phyloP scores from a whole-genome alignment of 2,797 vertebrate species.

The Antrozous pallidus region DNA sequence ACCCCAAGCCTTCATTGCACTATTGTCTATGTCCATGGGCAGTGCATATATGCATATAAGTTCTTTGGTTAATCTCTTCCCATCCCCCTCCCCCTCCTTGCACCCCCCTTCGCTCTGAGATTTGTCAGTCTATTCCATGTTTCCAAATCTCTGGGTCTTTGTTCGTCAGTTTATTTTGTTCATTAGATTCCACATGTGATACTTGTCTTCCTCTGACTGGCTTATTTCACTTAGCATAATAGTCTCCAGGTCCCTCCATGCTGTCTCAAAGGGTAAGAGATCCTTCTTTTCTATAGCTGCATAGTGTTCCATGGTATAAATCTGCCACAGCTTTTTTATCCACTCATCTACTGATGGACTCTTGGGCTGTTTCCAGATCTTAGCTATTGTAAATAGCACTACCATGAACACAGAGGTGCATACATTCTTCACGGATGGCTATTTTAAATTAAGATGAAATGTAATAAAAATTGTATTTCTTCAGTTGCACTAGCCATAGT shows the following conservation, averaged over 20 bases:
- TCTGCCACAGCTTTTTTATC: not conserved
- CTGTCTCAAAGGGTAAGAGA: not conserved
- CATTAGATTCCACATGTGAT: not conserved
- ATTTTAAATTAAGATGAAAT: not conserved
- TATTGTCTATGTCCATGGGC: not conserved
- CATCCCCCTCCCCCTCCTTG: not conserved
- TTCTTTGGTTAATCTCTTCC: not conserved
- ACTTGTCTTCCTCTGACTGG: not conserved
- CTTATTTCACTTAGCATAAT: not conserved
- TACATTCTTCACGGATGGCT: not conserved
- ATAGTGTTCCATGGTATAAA: not conserved
- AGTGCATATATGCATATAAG: not conserved
- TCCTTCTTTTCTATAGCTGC: not conserved
- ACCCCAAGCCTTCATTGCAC: not conserved
- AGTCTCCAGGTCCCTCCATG: not conserved
- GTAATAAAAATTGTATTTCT: not conserved
- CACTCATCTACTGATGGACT: not conserved
- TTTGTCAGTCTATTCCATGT: not conserved
- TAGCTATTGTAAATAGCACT: not conserved
- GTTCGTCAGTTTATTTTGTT: not conserved
- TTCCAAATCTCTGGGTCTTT: not conserved
- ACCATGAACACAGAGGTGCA: not conserved
- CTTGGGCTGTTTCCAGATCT: not conserved
- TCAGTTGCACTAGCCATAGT: not conserved
- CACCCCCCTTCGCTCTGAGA: not conserved